Conservation (phyloP, 2,888 invertebrate genomes). For the Diarsia mendica region DNA sequence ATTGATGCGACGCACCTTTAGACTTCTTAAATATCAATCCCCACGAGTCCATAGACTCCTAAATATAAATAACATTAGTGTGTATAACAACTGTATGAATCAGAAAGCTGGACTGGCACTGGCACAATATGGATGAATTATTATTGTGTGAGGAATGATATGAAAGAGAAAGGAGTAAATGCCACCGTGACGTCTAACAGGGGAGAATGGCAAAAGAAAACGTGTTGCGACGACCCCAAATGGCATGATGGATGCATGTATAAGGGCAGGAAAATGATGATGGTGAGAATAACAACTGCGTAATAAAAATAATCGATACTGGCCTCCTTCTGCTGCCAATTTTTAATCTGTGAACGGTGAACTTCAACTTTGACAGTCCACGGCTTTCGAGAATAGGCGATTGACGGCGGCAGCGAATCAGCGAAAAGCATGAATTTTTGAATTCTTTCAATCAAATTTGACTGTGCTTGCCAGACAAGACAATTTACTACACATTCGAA, state of each 20-base stretch:
- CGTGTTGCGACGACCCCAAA: too few species aligned
- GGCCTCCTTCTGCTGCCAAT: neutral
- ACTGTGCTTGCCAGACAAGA: conserved; percentile 79
- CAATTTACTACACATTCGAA: conserved; percentile 75
- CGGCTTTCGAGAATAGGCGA: conserved; percentile 62
- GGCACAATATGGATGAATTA: too few species aligned
- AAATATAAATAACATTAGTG: neutral
- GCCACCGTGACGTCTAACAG: too few species aligned
- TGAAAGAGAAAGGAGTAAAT: too few species aligned
- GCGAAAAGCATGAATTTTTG: conserved; percentile 79
- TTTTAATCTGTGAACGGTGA: conserved; percentile 24
- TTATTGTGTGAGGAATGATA: too few species aligned
- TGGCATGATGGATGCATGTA: too few species aligned
- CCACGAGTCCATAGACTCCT: neutral
- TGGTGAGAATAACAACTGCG: conserved; percentile 20
- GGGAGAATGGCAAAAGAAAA: too few species aligned
- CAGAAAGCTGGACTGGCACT: too few species aligned
- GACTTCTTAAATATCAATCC: neutral
- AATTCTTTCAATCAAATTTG: conserved; percentile 82
- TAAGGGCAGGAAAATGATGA: too few species aligned
- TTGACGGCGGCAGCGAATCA: conserved; percentile 68
- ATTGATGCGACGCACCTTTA: neutral
- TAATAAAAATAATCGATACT: conserved; percentile 24
- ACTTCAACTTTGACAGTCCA: conserved; percentile 63
- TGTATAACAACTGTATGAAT: conserved; percentile 12